phyloP scores from a whole-genome alignment of 2,888 invertebrate genomes.

The Lasioglossum villosulum region DNA sequence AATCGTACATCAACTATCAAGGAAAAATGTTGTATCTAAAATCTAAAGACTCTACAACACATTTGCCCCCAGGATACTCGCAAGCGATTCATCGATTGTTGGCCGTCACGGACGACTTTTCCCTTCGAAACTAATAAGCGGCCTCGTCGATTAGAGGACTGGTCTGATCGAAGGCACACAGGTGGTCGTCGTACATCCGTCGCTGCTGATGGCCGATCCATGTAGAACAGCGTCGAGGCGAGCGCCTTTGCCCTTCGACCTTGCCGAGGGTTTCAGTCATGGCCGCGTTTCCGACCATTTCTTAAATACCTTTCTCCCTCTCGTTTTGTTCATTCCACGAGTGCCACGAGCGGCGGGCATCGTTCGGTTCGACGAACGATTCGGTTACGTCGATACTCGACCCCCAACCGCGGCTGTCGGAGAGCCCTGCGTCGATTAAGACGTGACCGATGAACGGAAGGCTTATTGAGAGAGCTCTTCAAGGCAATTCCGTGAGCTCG shows the following conservation, averaged over 20 bases:
- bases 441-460: conserved; percentile 71
- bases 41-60: neutral
- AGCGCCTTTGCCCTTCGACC: conserved; percentile 56
- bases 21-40: neutral
- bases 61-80: neutral
- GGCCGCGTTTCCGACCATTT: conserved; percentile 45
- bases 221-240: conserved; percentile 30
- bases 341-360: conserved; percentile 40
- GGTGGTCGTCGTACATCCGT: conserved; percentile 42
- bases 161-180: conserved; percentile 62
- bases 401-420: conserved; percentile 71
- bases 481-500: conserved; percentile 73
- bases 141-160: conserved; percentile 59
- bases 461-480: conserved; percentile 65
- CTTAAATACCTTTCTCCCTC: conserved; percentile 52
- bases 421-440: conserved; percentile 69
- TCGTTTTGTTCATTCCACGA: conserved; percentile 47
- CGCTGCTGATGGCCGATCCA: conserved; percentile 53
- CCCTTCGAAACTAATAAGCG: conserved; percentile 54
- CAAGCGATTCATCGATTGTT: conserved; percentile 2
- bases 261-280: conserved; percentile 25
- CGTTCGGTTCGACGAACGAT: conserved; percentile 57
- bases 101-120: conserved; percentile 45
- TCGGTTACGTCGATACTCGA: conserved; percentile 69
- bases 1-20: neutral